Evolutionary conservation across 2,113 vertebrate species (phyloP).

Genomic region (Oryzias javanicus): DNA sequence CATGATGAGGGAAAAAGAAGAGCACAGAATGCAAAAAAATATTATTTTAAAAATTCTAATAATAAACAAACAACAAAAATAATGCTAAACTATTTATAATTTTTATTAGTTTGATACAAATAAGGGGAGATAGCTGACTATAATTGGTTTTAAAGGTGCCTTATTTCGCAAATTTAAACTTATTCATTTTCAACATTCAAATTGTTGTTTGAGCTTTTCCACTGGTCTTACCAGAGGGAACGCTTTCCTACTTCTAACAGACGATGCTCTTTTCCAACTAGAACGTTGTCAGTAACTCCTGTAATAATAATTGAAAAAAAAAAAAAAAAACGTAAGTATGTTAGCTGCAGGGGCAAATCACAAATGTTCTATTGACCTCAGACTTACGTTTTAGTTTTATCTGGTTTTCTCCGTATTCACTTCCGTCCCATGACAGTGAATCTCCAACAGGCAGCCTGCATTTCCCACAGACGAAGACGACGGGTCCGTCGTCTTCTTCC

Average conservation of each 20-base stretch:
- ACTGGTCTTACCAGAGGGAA: conserved; percentile 61
- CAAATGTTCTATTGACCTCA: not conserved
- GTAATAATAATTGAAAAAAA: not conserved
- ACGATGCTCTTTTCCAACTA: conserved; percentile 61
- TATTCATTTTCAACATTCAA: no score
- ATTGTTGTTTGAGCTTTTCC: no score
- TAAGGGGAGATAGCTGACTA: no score
- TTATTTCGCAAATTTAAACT: no score
- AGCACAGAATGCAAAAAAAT: no score
- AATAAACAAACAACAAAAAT: not conserved
- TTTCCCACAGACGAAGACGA: conserved; percentile 73
- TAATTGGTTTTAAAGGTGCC: no score
- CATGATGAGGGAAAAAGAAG: not conserved
- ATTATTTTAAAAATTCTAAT: not conserved
- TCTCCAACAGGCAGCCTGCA: conserved; percentile 73
- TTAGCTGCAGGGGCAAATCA: not conserved
- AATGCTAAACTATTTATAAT: not conserved
- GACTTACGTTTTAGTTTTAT: conserved; percentile 71
- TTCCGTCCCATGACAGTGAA: conserved; percentile 74
- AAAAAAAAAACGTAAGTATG: conserved; percentile 11
- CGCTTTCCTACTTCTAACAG: conserved; percentile 54
- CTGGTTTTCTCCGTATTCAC: conserved; percentile 67
- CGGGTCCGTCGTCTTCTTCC: conserved; percentile 55
- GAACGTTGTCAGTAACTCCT: conserved; percentile 73
- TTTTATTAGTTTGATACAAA: not conserved